A percentile compares a stretch with the other conserved stretches of the same genome.
Conservation (phyloP, 2,113 vertebrate genomes). For the Pseudopodoces humilis region DNA sequence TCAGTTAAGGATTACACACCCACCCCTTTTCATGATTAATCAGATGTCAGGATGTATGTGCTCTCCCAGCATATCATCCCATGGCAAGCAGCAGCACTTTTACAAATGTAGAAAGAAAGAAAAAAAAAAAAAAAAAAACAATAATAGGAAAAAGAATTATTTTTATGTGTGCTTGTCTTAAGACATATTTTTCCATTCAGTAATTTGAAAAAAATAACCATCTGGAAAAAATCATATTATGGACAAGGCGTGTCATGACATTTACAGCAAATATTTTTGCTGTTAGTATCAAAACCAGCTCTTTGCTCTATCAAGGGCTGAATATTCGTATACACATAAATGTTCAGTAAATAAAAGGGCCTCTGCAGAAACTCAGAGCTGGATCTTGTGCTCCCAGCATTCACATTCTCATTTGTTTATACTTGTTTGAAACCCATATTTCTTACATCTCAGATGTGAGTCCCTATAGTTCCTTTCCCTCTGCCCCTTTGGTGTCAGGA, state of each 20-base stretch:
- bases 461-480: slow-evolving; percentile 54
- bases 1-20: slow-evolving; percentile 69
- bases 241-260: slow-evolving; percentile 81
- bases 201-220: slow-evolving; percentile 78
- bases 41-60: slow-evolving; percentile 70
- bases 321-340: slow-evolving; percentile 64
- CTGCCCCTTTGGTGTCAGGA: slow-evolving; percentile 55
- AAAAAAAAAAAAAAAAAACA: slow-evolving; percentile 24
- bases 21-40: slow-evolving; percentile 70
- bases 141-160: slow-evolving; percentile 74
- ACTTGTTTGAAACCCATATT: slow-evolving; percentile 44
- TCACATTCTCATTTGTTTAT: slow-evolving; percentile 66
- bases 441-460: slow-evolving; percentile 50
- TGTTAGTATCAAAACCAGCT: slow-evolving; percentile 74
- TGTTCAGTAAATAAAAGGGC: slow-evolving; percentile 69
- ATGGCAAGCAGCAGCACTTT: slow-evolving; percentile 56
- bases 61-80: slow-evolving; percentile 64
- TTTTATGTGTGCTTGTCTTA: slow-evolving; percentile 75
- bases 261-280: slow-evolving; percentile 82
- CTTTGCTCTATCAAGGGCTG: slow-evolving; percentile 67
- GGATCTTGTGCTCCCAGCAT: slow-evolving; percentile 33
- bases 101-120: slow-evolving; percentile 48
- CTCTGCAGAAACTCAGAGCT: slow-evolving; percentile 67
- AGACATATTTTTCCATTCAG: slow-evolving; percentile 77
- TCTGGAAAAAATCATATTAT: slow-evolving; percentile 82